phyloP scores from a whole-genome alignment of 2,888 invertebrate genomes.

The Cistogaster globosa region DNA sequence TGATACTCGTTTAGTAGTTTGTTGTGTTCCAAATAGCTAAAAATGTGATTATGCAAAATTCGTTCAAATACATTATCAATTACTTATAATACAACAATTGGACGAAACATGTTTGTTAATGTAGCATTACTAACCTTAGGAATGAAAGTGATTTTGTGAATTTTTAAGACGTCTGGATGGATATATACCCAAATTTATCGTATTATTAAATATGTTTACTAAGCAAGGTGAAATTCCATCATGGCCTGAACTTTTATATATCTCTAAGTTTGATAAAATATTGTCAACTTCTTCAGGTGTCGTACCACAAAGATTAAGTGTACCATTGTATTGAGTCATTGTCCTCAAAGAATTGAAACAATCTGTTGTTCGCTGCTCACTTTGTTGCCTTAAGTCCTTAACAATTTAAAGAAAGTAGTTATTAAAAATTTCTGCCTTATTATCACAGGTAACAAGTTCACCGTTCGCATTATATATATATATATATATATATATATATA shows the following conservation, averaged over 20 bases:
- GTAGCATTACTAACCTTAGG: background rate
- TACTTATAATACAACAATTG: too few species aligned
- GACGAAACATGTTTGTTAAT: too few species aligned
- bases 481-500: too few species aligned
- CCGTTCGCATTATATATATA: too few species aligned
- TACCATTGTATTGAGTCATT: too few species aligned
- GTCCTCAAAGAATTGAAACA: background rate
- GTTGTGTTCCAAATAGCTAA: too few species aligned
- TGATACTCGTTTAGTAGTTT: too few species aligned
- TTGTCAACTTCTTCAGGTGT: conserved; percentile 2
- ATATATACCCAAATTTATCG: conserved; percentile 1
- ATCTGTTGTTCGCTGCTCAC: too few species aligned
- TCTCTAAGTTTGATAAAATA: conserved; percentile 1
- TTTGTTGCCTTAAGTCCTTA: too few species aligned
- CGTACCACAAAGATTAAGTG: background rate
- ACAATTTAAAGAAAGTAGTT: background rate
- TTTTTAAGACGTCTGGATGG: conserved; percentile 35
- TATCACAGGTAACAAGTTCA: background rate
- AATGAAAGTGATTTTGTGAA: conserved; percentile 14
- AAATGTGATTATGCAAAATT: too few species aligned
- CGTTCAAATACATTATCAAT: too few species aligned
- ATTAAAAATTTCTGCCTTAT: conserved; percentile 1
- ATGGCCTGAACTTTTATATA: conserved; percentile 4
- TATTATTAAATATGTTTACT: conserved; percentile 18
- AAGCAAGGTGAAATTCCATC: background rate